Base-by-base conservation (phyloP, 2,797 vertebrate genomes). In the Coregonus ussuriensis region DNA sequence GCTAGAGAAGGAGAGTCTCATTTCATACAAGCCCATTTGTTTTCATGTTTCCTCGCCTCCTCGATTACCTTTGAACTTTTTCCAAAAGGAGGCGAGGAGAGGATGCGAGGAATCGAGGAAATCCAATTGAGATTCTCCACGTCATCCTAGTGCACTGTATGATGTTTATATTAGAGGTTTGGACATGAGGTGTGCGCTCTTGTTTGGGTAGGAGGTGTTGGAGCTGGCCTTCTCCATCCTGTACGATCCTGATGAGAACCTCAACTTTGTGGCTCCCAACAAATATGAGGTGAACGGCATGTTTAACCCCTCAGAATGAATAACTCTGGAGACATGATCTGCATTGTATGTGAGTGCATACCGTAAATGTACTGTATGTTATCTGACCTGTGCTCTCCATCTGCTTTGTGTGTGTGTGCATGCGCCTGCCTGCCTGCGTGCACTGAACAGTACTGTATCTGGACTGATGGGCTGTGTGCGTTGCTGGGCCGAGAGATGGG, bases 181-280 rank as follows among this genome's bases (percentile, higher is more conserved):
- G 9, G 4, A 63, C 33, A 5, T 68, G 16, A 79, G 77, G 18
- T 79, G 81, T 77, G 25, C 15, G 37, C 5, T 78, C 3, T 80
- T 68, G 81, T 31, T 6, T 76, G 81, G 70, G 81, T 66, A 99
- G 98, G 98, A 99, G 91, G 97, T 98, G 77, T 89, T 98, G 89
- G 98, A 99, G 89, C 90, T 99, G 86, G 98, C 98, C 41, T 99
- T 99, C 89, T 99, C 98, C 4, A 97, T 99, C 89, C 93, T 99
- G 3, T 97, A 99, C 0, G 97, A 99, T 87, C 98, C 98, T 0
- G 98, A 99, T 51, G 98, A 99, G 92, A 96, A 96, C 9, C 93
- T 99, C 78, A 99, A 99, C 93, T 99, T 99, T 92, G 97, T 99
- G 53, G 98, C 98, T 31, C 97, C 98, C n/a, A 99, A 97, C 89